These are phyloP conservation scores for Corynorhinus townsendii DNA, from an alignment of 2,113 vertebrate species.

Conservation along the genomic window DNA sequence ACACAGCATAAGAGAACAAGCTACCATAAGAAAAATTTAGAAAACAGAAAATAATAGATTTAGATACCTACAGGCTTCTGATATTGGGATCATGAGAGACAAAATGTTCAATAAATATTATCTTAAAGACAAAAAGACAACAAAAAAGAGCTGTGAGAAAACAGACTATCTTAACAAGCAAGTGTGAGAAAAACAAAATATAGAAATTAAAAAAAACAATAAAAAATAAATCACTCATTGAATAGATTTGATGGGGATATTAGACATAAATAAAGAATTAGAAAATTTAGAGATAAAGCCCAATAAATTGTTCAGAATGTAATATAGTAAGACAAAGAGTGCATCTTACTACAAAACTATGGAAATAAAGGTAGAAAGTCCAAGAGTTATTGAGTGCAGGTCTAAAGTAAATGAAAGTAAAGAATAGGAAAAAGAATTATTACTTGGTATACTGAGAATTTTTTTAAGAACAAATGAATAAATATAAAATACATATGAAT, in stretches of 20 bases:
- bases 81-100: background rate
- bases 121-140: background rate
- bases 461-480: background rate
- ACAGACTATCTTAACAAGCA: background rate
- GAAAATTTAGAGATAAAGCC: background rate
- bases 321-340: background rate
- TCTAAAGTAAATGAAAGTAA: background rate
- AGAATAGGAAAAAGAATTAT: background rate
- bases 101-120: background rate
- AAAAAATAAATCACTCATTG: background rate
- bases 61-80: background rate
- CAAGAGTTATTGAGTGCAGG: background rate
- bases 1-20: background rate
- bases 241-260: background rate
- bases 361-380: background rate
- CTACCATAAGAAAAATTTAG: background rate
- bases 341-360: background rate
- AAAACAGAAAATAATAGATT: background rate
- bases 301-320: background rate
- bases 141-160: background rate
- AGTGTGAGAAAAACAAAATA: background rate
- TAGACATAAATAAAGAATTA: background rate
- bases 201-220: background rate
- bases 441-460: background rate
- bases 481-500: background rate